Evolutionary conservation across 2,113 vertebrate species (phyloP), one percentile per base, ranked within the genome.

Genomic region (Pollachius pollachius): DNA sequence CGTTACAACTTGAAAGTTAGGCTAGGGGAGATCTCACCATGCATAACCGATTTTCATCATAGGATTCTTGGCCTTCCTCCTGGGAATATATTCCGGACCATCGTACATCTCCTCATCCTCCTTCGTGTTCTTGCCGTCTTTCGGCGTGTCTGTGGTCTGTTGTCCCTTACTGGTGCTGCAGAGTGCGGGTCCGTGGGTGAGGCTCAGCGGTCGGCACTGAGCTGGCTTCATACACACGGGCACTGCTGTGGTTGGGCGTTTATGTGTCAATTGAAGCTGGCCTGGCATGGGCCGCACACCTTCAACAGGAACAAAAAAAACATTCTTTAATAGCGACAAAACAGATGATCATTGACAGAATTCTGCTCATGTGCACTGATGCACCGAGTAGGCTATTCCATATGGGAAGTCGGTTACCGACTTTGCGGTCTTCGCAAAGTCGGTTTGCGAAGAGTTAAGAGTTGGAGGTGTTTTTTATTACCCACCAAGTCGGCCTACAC

Each of bases 1-100:
- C 30, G 11, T 48, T 12, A 48, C 41, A 48, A 48, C 41, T 13
- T 9, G 41, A 9, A 13, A 13, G 41, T 9, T 48, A 9, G 11
- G 37, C 56, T 5, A 60, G 13, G 16, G 25, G 30, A 25, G 23
- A 57, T 82, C 93, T 94, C 82, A 98, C 96, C 97, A 99, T 19
- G 96, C 96, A 71, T 95, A 92, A 64, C 93, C 95, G 52, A 99
- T 90, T 0, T 85, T 89, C 81, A 89, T 94, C 95, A 97, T 96
- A 3, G 96, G 94, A 78, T 96, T 97, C 87, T 92, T 95, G 9
- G 83, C 94, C 74, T 93, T 95, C 65, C 76, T 93, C 1, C 81
- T 90, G 3, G 95, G 95, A 64, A 95, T 94, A 81, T 97, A 97
- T 58, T 94, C 94, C 1, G 93, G 90, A 0, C 86, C 90, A 1